Evolutionary conservation across 64 coral and sea anemone genomes (phyloP), one percentile per base, ranked within the genome.

Genomic region (Montipora cactus): DNA sequence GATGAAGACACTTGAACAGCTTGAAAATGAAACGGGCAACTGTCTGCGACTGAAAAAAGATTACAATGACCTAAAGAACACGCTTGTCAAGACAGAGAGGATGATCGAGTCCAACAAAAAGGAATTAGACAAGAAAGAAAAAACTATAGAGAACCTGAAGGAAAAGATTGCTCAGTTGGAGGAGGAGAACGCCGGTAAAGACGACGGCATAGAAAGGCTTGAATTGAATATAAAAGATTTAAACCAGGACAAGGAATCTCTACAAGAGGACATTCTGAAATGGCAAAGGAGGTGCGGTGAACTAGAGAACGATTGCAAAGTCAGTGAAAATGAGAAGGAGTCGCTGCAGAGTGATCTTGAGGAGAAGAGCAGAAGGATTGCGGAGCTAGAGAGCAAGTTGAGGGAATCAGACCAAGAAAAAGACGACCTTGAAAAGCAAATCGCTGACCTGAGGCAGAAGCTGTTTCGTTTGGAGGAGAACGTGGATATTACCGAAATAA

Each of bases 321-420:
- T 71, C 75, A 93, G 62, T 80, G 75, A 80, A 88, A 78, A 93
- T 4, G 92, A 93, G 59, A 93, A 87, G 44, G 92, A 93, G 4
- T 44, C 67, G 12, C 74, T 73, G 9, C 76, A 76, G 44, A 73
- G 15, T 11, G 92, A 93, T 18, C 16, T 82, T 12, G 81, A 72
- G n/a, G 49, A 53, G 3, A 47, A 71, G 46, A 46, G 46, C 49
- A 61, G 44, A 5, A 93, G 44, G 74, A 67, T 93, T 9, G 49
- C 59, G 0, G 84, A 93, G 77, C 47, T 93, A 22, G 92, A 93
- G 82, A 78, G 83, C 16, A 93, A 93, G 67, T 68, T 93, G 2
- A 66, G 19, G 20, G 84, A 87, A 74, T 93, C 84, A 5, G 92
- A 93, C 20, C 77, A 88, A 69, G 77, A 93, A 7, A 85, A 78